Conservation (phyloP, 64 coral and sea anemone species). For the Montipora efflorescens region DNA sequence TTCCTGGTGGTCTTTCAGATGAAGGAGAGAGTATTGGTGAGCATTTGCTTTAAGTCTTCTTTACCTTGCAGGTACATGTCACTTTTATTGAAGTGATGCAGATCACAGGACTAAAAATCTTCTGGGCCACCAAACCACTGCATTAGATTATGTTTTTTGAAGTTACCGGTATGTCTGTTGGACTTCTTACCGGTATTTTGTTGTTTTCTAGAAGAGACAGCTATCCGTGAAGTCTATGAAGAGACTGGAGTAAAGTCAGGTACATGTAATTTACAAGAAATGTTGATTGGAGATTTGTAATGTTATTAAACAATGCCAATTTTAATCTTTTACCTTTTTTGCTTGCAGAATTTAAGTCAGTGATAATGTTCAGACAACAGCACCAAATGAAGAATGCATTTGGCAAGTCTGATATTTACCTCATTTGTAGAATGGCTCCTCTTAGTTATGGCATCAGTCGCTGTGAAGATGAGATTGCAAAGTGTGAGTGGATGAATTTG, state of each 20-base stretch:
- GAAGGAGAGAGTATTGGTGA: slow-evolving; percentile 89
- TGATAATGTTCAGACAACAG: slow-evolving; percentile 88
- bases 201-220: slow-evolving; percentile 69
- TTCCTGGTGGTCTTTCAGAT: slow-evolving; percentile 95
- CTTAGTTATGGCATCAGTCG: slow-evolving; percentile 67
- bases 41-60: neutral
- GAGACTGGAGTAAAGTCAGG: slow-evolving; percentile 89
- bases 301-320: too few species aligned
- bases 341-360: slow-evolving; percentile 79
- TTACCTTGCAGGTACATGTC: neutral
- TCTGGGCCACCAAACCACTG: too few species aligned
- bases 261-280: neutral
- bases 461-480: slow-evolving; percentile 84
- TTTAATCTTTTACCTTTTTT: neutral
- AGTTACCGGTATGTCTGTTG: neutral
- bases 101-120: neutral
- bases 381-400: slow-evolving; percentile 85
- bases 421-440: slow-evolving; percentile 82
- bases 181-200: neutral
- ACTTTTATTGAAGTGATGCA: neutral
- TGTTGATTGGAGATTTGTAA: too few species aligned
- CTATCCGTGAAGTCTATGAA: slow-evolving; percentile 86
- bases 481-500: slow-evolving; percentile 91
- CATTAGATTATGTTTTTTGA: neutral
- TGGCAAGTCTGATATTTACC: slow-evolving; percentile 87